Evolutionary conservation across 92 coral and sea anemone species (phyloP), one percentile per base, ranked within the genome.

Genomic region (Phenganax stokvisi): DNA sequence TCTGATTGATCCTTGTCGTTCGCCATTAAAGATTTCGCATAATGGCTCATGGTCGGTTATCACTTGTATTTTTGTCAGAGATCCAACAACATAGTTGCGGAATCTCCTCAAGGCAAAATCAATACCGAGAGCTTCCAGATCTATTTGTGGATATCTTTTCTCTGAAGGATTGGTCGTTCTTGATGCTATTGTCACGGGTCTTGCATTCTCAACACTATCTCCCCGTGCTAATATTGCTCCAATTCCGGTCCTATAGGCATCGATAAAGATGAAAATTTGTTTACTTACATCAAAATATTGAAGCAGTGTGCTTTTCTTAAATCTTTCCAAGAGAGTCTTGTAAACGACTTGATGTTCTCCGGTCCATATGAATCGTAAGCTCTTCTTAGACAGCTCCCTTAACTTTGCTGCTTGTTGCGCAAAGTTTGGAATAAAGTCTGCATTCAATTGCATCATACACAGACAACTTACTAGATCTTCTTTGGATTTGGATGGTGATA

Each of bases 211-310:
- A 12, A 71, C 17, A 10, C 54, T 9, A 1, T 74, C 53, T 29
- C 80, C 80, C 57, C 57, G 80, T 56, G 80, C 80, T 25, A 75
- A 1, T 67, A 75, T 75, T 3, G 66, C 80, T 75, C 52, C 80
- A 13, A 75, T 65, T 12, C 68, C 80, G 13, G 80, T 75, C 6
- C 5, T 12, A 37, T 62, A 37, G 1, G 69, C 69, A 6, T 62
- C 69, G 7, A 15, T n/a, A 37, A 62, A 62, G 1, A 62, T n/a
- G 10, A 15, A 62, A 1, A 37, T 25, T 62, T 15, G 69, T 12
- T 62, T n/a, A 12, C 69, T 15, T 37, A 62, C 28, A 12, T 62
- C 69, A 12, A 62, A 62, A n/a, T 62, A 62, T 12, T n/a, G 0
- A 3, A n/a, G 69, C 7, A 62, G 69, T 62, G 29, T 3, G 3